Conservation (phyloP, 1,140 invertebrate genomes). For the Orchesella cincta region DNA sequence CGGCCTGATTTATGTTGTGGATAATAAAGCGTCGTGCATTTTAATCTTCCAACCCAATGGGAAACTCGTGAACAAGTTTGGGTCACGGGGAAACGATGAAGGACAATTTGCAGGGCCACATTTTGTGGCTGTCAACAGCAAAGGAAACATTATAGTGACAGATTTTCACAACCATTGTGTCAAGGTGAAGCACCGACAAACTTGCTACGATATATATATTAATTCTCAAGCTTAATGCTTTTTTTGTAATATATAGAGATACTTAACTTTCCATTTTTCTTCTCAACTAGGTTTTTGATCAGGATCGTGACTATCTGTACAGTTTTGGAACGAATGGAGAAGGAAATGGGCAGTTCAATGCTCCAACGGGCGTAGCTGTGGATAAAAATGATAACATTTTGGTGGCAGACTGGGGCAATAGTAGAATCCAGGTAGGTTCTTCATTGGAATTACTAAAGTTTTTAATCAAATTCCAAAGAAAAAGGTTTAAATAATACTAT, state of each 20-base stretch:
- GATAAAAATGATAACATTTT: conserved; percentile 62
- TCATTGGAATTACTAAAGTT: not conserved
- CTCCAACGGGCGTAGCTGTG: conserved; percentile 63
- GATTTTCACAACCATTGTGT: conserved; percentile 66
- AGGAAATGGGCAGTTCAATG: conserved; percentile 64
- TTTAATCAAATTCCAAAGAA: not conserved
- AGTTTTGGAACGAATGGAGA: conserved; percentile 62
- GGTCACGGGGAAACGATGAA: conserved; percentile 55
- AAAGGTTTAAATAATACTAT: no score
- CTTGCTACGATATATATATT: not conserved
- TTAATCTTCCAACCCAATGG: conserved; percentile 63
- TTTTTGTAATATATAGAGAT: not conserved
- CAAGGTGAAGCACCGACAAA: conserved; percentile 54
- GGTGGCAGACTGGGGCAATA: conserved; percentile 66
- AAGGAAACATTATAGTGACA: conserved; percentile 61
- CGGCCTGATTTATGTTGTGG: conserved; percentile 64
- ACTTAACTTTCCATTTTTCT: conserved; percentile 12
- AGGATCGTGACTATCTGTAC: conserved; percentile 61
- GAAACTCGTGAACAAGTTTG: conserved; percentile 57
- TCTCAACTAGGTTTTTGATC: conserved; percentile 59
- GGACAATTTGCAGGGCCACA: conserved; percentile 65
- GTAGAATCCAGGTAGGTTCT: conserved; percentile 61
- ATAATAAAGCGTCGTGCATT: conserved; percentile 63
- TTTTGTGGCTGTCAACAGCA: conserved; percentile 62
- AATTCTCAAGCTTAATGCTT: not conserved